Evolutionary conservation across 92 coral and sea anemone genomes (phyloP), one percentile per base, ranked within the genome.

Genomic region (Porites divaricata): DNA sequence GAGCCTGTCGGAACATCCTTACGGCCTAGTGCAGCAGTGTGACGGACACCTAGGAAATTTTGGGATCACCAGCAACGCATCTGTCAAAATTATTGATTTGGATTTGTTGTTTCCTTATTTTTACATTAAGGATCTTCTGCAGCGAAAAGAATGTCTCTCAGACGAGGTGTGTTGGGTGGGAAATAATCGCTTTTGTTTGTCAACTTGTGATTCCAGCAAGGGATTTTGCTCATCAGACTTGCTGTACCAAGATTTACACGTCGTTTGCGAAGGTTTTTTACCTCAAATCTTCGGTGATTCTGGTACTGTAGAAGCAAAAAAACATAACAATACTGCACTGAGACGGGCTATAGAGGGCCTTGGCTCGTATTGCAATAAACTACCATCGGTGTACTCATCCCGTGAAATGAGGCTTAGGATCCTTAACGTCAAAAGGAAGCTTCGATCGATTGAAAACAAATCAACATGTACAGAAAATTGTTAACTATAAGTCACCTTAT

Each of bases 21-120:
- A 86, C 83, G 95, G 98, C 66, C 62, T 82, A 64, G 68, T 88
- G 17, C 95, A 92, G 80, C 78, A 87, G 2, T 94, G 98, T 74
- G 98, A 94, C 72, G 59, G 87, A 2, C 95, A 94, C 51, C 45
- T 89, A 19, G 92, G 93, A 35, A 94, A 92, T 66, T 89, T 79
- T 85, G 98, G 98, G 12, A 57, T 92, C 49, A 75, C 98, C 28
- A 48, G 58, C 28, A 66, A 75, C 45, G 76, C 66, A 19, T 15
- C 77, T 13, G 86, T 89, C 10, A 94, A 94, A 85, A 51, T 87
- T 10, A 81, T 92, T 52, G 98, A 94, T 62, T 81, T 79, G 19
- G 98, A 94, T 81, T 78, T 79, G 10, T 10, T 77, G 12, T 90
- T 70, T 70, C 92, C 93, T 50, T 81, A 67, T 50, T 64, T 73